Percentiles rank a stretch among this genome's conserved stretches.
phyloP scores from a whole-genome alignment of 2,113 vertebrate genomes.

The Albula glossodonta region DNA sequence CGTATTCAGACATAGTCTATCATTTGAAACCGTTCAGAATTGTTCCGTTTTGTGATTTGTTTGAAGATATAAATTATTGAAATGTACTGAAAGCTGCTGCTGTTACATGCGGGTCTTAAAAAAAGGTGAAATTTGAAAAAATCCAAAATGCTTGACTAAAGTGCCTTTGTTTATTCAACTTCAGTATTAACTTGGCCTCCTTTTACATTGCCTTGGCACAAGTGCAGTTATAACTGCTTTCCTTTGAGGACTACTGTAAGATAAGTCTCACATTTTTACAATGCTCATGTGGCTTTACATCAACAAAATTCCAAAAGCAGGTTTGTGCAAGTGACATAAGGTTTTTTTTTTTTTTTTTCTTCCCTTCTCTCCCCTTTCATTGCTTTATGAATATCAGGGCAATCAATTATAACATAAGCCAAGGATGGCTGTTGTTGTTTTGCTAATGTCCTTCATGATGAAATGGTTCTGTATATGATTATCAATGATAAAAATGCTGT shows the following conservation, averaged over 20 bases:
- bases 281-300: neutral
- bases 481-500: neutral
- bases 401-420: neutral
- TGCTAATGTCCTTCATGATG: neutral
- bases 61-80: neutral
- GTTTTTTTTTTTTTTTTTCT: neutral
- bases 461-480: neutral
- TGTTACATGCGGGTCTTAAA: neutral
- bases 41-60: neutral
- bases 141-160: neutral
- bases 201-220: neutral
- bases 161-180: neutral
- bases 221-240: neutral
- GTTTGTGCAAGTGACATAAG: neutral
- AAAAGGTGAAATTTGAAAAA: neutral
- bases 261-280: neutral
- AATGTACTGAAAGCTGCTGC: neutral
- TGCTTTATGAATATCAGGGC: neutral
- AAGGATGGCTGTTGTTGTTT: neutral
- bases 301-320: neutral
- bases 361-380: no score
- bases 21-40: neutral
- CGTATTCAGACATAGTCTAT: neutral
- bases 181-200: neutral
- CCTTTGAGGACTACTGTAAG: neutral